A percentile compares a stretch with the other conserved stretches of the same genome.
phyloP scores from a whole-genome alignment of 2,797 vertebrate species.

The Australoheros facetus region DNA sequence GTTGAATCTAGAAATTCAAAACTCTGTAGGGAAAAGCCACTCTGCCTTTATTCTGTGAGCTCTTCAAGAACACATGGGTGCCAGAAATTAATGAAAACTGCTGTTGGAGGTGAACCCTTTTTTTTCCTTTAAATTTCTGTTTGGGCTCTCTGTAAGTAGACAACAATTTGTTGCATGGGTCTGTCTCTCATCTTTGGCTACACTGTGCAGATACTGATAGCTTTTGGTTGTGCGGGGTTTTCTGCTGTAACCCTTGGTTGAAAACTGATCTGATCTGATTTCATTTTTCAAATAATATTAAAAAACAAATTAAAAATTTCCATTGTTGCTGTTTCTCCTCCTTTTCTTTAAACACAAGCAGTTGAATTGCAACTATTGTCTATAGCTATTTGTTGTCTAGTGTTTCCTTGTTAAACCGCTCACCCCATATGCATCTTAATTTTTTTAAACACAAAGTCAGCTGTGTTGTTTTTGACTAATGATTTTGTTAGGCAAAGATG shows the following conservation, averaged over 20 bases:
- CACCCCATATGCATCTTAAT: too few relatives aligned
- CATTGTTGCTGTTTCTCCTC: too few relatives aligned
- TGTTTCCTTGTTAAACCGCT: too few relatives aligned
- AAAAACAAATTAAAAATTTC: neutral
- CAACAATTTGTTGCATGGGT: neutral
- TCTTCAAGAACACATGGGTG: neutral
- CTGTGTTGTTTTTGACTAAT: too few relatives aligned
- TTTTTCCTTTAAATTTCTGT: slow-evolving; percentile 8
- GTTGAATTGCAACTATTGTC: too few relatives aligned
- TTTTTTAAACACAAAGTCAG: too few relatives aligned
- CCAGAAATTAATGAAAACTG: neutral
- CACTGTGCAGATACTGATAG: neutral
- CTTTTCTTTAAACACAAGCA: too few relatives aligned
- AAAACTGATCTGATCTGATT: neutral
- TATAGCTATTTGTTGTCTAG: too few relatives aligned
- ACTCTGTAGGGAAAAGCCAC: neutral
- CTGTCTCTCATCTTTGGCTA: neutral
- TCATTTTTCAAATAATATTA: neutral
- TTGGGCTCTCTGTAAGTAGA: neutral
- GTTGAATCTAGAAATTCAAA: slow-evolving; percentile 15
- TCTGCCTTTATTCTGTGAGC: slow-evolving; percentile 6
- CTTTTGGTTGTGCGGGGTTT: neutral
- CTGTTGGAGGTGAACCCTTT: slow-evolving; percentile 16
- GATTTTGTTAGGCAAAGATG: too few relatives aligned
- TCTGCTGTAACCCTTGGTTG: neutral